phyloP scores from a whole-genome alignment of 2,888 invertebrate genomes.

The Leptopilina myrica region DNA sequence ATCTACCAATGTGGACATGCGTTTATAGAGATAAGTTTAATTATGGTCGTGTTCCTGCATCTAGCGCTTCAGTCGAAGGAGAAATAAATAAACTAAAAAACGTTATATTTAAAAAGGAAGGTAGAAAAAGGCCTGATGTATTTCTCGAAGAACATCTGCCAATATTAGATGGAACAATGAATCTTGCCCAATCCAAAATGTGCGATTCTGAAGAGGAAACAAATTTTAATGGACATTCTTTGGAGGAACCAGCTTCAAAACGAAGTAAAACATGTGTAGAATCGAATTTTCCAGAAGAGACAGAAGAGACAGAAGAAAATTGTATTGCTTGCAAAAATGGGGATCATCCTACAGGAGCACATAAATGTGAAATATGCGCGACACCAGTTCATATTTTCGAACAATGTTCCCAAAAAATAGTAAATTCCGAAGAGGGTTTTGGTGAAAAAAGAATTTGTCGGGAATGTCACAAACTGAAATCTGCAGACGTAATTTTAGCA shows the following conservation, averaged over 20 bases:
- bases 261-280: too few species aligned
- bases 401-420: not conserved
- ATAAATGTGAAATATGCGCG: not conserved
- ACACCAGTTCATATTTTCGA: not conserved
- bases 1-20: slow-evolving; percentile 21
- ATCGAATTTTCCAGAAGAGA: too few species aligned
- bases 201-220: not conserved
- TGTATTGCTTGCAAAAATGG: not conserved
- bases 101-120: not conserved
- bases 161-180: slow-evolving; percentile 15
- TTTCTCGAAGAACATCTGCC: slow-evolving; percentile 18
- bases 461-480: not conserved
- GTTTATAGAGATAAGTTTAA: not conserved
- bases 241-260: not conserved
- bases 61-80: slow-evolving; percentile 36
- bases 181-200: not conserved
- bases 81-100: slow-evolving; percentile 42
- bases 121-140: not conserved
- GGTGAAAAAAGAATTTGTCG: not conserved
- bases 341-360: not conserved
- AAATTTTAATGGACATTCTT: not conserved
- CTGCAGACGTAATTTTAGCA: not conserved
- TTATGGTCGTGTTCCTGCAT: slow-evolving; percentile 38
- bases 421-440: not conserved
- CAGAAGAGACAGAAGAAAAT: too few species aligned